These are phyloP conservation scores for Drosophila rufa DNA, from an alignment of 1,140 invertebrate genomes.

Conservation along the genomic window DNA sequence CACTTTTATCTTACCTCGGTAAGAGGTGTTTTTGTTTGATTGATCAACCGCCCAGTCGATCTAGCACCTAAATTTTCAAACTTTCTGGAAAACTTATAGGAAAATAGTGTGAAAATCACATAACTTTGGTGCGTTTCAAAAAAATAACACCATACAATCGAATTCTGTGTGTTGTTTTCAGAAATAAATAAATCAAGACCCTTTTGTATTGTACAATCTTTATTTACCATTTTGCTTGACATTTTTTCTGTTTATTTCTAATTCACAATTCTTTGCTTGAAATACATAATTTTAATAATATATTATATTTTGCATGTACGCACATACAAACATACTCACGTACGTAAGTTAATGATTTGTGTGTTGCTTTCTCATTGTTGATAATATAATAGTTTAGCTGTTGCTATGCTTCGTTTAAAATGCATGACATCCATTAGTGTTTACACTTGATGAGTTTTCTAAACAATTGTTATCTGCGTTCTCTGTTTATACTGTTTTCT, in stretches of 20 bases:
- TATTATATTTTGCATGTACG: slow-evolving; percentile 62
- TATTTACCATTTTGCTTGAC: slow-evolving; percentile 78
- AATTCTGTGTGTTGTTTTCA: background rate
- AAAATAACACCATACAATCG: background rate
- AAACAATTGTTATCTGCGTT: slow-evolving; percentile 35
- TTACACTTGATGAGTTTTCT: slow-evolving; percentile 41
- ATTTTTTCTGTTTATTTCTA: slow-evolving; percentile 75
- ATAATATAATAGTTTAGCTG: slow-evolving; percentile 62
- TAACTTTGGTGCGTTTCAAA: too few relatives aligned
- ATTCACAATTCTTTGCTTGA: slow-evolving; percentile 81
- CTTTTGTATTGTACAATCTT: slow-evolving; percentile 65
- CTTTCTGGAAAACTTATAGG: too few relatives aligned
- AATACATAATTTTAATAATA: slow-evolving; percentile 80
- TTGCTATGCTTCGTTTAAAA: slow-evolving; percentile 67
- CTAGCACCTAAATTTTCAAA: too few relatives aligned
- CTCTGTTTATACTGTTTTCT: slow-evolving; percentile 23
- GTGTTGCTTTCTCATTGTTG: slow-evolving; percentile 40
- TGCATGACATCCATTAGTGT: slow-evolving; percentile 48
- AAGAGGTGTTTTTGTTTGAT: too few relatives aligned
- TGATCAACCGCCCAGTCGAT: too few relatives aligned
- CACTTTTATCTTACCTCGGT: too few relatives aligned
- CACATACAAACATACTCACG: slow-evolving; percentile 59
- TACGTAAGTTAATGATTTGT: slow-evolving; percentile 40
- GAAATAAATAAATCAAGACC: background rate
- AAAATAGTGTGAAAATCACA: too few relatives aligned